Evolutionary conservation across 1,140 invertebrate genomes (phyloP).

Genomic region (Ceratitis capitata): DNA sequence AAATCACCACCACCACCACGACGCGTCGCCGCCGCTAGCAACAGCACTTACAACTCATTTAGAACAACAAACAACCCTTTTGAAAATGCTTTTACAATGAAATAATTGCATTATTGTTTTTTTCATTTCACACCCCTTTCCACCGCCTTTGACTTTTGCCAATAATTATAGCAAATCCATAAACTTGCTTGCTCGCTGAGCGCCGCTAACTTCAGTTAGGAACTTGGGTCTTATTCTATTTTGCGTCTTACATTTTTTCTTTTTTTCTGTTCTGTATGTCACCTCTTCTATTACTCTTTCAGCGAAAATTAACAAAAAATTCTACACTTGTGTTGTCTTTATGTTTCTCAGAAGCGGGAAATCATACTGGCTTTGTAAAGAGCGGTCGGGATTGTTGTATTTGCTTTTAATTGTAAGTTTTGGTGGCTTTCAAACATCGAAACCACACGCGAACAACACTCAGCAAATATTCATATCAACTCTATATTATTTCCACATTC

Average conservation of each 20-base stretch:
- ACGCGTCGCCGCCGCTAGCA: not conserved
- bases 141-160: not conserved
- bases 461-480: not conserved
- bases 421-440: not conserved
- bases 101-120: not conserved
- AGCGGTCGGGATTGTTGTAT: not conserved
- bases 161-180: not conserved
- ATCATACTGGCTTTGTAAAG: too few relatives aligned
- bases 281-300: constrained; percentile 12
- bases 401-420: not conserved
- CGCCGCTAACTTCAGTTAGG: not conserved
- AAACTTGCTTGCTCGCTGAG: not conserved
- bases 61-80: constrained; percentile 10
- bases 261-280: too few relatives aligned
- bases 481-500: not conserved
- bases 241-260: not conserved
- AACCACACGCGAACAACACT: not conserved
- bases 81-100: not conserved
- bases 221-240: not conserved
- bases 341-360: not conserved
- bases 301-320: not conserved
- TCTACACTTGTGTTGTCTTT: not conserved
- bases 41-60: constrained; percentile 16
- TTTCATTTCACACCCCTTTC: not conserved
- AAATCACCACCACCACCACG: not conserved